Evolutionary conservation across 2,113 vertebrate species (phyloP), one percentile per base, ranked within the genome.

Genomic region (Myrmecophaga tridactyla): DNA sequence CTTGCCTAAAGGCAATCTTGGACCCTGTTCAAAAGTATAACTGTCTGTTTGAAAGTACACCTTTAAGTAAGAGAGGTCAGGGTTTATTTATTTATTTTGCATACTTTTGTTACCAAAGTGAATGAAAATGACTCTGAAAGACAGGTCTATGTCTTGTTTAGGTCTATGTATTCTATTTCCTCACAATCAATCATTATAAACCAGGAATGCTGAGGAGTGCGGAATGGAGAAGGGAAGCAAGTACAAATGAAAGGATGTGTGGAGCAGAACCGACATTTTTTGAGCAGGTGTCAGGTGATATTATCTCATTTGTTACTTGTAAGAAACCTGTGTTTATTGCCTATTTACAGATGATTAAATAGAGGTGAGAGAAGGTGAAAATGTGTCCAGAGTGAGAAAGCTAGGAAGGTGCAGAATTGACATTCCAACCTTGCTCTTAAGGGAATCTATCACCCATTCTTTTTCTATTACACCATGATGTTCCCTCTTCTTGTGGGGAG

Each of bases 381-480:
- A 17, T 11, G 21, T 51, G 23, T 25, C 3, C 14, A 53, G 20
- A 25, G 4, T n/a, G 36, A 48, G 39, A 90, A 36, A 10, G 72
- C 34, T 39, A 62, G 39, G 23, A n/a, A 88, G 48, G 53, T 7
- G 9, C 15, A 53, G 46, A 85, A 58, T 3, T 12, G 34, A 58
- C 39, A 41, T 36, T 67, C n/a, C 23, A 4, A 23, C 25, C 7
- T n/a, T 73, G 6, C 8, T 43, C 3, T 1, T 1, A 20, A 60
- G 17, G 27, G 48, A 3, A 1, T 11, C 41, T 60, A 6, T 48
- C 46, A 43, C 76, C 5, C 3, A n/a, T 39, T 63, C 21, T n/a
- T 56, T 8, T 20, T 31, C 13, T 56, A 12, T 73, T 39, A 34
- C 0, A 34, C 27, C 2, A 7, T 2, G 4, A 18, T 1, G 23